Conservation (phyloP, 2,113 vertebrate genomes). For the Condylura cristata region DNA sequence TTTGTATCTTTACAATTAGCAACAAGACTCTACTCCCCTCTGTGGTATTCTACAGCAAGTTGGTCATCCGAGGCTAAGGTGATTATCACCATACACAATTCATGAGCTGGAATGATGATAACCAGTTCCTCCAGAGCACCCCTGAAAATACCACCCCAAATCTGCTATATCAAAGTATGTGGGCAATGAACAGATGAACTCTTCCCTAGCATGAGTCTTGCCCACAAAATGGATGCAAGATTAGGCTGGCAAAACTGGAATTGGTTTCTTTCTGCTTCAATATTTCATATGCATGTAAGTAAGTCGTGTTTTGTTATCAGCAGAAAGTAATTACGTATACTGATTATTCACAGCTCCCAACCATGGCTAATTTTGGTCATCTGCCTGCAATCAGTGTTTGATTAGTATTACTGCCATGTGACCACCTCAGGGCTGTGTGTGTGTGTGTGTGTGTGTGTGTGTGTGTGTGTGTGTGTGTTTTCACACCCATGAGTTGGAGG, state of each 20-base stretch:
- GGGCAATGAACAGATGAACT: not conserved
- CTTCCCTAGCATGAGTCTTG: not conserved
- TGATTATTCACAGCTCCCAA: conserved; percentile 2
- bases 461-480: no score
- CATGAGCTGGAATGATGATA: not conserved
- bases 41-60: not conserved
- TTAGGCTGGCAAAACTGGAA: not conserved
- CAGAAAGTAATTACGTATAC: conserved; percentile 1
- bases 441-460: not conserved
- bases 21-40: not conserved
- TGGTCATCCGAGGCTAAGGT: not conserved
- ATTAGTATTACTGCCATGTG: not conserved
- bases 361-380: not conserved
- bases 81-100: not conserved
- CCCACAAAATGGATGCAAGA: not conserved
- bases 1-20: not conserved
- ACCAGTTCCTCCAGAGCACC: not conserved
- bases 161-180: not conserved
- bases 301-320: conserved; percentile 23
- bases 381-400: not conserved
- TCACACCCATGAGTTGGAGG: not conserved
- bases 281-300: conserved; percentile 17
- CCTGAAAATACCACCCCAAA: not conserved
- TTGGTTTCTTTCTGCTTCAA: not conserved
- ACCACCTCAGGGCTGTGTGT: not conserved